phyloP scores from a whole-genome alignment of 2,797 vertebrate genomes.

The Semotilus atromaculatus region DNA sequence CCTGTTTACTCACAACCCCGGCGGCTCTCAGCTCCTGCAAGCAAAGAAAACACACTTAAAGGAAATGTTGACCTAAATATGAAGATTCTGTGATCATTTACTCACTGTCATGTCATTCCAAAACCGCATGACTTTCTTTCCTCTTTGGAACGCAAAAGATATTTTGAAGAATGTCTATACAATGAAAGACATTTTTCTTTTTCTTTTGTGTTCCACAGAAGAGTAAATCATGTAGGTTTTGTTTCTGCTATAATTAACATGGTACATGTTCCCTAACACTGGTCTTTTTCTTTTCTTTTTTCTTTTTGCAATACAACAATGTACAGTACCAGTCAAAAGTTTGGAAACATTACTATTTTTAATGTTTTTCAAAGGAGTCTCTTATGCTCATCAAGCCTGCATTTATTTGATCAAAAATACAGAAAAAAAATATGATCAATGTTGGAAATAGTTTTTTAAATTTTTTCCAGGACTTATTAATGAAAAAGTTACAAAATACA shows the following conservation, averaged over 20 bases:
- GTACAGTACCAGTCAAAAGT: too few relatives aligned
- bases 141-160: not conserved
- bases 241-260: not conserved
- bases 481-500: too few relatives aligned
- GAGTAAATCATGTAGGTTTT: not conserved
- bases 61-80: not conserved
- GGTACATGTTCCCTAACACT: not conserved
- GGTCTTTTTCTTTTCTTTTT: not conserved
- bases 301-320: not conserved
- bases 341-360: too few relatives aligned
- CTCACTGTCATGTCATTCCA: not conserved
- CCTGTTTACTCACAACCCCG: constrained; percentile 72
- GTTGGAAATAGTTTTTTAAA: too few relatives aligned
- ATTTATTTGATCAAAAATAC: too few relatives aligned
- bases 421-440: too few relatives aligned
- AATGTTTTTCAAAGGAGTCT: too few relatives aligned
- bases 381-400: too few relatives aligned
- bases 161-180: not conserved
- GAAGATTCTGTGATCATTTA: not conserved
- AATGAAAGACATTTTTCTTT: not conserved
- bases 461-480: too few relatives aligned
- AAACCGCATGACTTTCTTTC: not conserved
- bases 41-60: constrained; percentile 19
- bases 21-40: constrained; percentile 78
- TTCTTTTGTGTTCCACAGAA: not conserved